A percentile compares a stretch with the other conserved stretches of the same genome.
Evolutionary conservation across 2,888 invertebrate genomes (phyloP).

Genomic region (Agonopterix heracliana): DNA sequence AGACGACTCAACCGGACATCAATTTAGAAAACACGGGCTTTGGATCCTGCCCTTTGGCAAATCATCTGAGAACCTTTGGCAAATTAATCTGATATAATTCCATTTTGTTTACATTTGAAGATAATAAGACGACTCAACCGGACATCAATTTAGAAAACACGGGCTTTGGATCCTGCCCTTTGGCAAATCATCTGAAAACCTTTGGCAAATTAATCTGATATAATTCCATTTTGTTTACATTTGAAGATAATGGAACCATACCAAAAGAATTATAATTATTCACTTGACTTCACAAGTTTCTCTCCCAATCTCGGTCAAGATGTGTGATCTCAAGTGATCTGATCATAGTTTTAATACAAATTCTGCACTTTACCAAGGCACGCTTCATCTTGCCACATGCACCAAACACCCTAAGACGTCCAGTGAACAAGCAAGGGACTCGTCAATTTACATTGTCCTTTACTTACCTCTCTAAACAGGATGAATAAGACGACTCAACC

Average conservation of each 20-base stretch:
- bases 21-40: slow-evolving; percentile 22
- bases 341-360: too few relatives aligned
- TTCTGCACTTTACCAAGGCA: too few relatives aligned
- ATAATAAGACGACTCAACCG: slow-evolving; percentile 18
- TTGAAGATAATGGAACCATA: too few relatives aligned
- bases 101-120: too few relatives aligned
- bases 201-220: too few relatives aligned
- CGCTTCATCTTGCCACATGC: slow-evolving; percentile 11
- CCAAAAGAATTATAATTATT: too few relatives aligned
- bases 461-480: not conserved
- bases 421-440: slow-evolving; percentile 48
- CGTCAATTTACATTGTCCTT: slow-evolving; percentile 49
- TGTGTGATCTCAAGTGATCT: too few relatives aligned
- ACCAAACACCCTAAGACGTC: slow-evolving; percentile 26
- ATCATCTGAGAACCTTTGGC: too few relatives aligned
- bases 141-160: slow-evolving; percentile 27
- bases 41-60: slow-evolving; percentile 1
- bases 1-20: slow-evolving; percentile 25
- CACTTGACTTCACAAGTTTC: too few relatives aligned
- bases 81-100: too few relatives aligned
- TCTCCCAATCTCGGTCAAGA: too few relatives aligned
- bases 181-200: not conserved
- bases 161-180: slow-evolving; percentile 3
- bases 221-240: too few relatives aligned
- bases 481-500: slow-evolving; percentile 17